phyloP scores from a whole-genome alignment of 2,888 invertebrate genomes.

The Cerceris rybyensis region DNA sequence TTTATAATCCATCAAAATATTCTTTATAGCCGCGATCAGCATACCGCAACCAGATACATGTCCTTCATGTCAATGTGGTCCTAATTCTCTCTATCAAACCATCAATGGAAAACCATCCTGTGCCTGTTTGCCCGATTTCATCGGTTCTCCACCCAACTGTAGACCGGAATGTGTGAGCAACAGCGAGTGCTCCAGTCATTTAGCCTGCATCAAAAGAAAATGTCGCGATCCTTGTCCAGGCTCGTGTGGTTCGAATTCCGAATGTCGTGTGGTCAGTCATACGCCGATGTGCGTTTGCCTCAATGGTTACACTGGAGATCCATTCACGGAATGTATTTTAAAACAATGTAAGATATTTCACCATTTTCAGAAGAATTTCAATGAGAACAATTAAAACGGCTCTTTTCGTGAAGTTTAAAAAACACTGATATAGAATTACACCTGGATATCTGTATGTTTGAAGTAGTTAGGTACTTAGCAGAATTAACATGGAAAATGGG shows the following conservation, averaged over 20 bases:
- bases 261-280: constrained; percentile 82
- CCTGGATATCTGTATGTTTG: too few species aligned
- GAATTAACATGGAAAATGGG: too few species aligned
- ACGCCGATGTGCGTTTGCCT: constrained; percentile 84
- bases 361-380: too few species aligned
- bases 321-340: constrained; percentile 87
- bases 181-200: constrained; percentile 81
- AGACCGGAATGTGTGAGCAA: constrained; percentile 83
- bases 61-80: constrained; percentile 85
- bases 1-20: constrained; percentile 69
- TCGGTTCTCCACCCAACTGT: constrained; percentile 90
- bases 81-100: constrained; percentile 88
- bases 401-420: too few species aligned
- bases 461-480: too few species aligned
- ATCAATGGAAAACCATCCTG: constrained; percentile 85
- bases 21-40: constrained; percentile 80
- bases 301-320: constrained; percentile 84
- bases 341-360: constrained; percentile 84
- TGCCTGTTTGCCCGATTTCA: constrained; percentile 87
- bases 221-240: constrained; percentile 84
- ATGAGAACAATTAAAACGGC: too few species aligned
- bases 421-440: too few species aligned
- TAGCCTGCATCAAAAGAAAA: constrained; percentile 82
- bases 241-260: constrained; percentile 82
- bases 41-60: constrained; percentile 67